Conservation (phyloP, 2,888 invertebrate species). For the Drosophila maculinotata region DNA sequence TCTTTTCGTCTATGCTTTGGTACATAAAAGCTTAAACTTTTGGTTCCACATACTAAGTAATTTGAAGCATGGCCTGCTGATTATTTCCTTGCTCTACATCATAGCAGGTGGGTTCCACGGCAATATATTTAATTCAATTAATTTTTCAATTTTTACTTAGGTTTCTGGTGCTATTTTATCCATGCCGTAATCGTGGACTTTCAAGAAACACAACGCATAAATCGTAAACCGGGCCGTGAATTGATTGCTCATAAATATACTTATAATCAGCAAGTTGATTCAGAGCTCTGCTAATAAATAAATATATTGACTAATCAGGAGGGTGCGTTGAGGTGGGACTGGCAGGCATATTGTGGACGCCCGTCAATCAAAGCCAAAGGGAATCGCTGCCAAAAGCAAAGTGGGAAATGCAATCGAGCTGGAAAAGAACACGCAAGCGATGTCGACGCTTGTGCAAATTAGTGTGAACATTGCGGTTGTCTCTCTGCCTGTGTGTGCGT, state of each 20-base stretch:
- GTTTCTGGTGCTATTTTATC: slow-evolving; percentile 52
- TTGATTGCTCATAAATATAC: not conserved
- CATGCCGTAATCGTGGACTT: slow-evolving; percentile 44
- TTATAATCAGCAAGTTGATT: not conserved
- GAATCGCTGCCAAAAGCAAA: slow-evolving; percentile 28
- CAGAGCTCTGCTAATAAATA: not conserved
- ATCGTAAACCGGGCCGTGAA: not conserved
- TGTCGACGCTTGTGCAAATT: slow-evolving; percentile 65
- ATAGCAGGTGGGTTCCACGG: slow-evolving; percentile 44
- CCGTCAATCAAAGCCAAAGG: slow-evolving; percentile 22
- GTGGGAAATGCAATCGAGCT: slow-evolving; percentile 70
- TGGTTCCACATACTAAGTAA: not conserved
- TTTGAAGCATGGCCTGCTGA: accelerated
- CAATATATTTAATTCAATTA: no score
- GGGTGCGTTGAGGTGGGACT: no score
- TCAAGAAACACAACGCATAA: slow-evolving; percentile 9
- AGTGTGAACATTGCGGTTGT: slow-evolving; percentile 71
- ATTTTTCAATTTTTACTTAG: slow-evolving; percentile 17
- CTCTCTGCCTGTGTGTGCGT: not conserved
- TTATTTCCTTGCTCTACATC: slow-evolving; percentile 8
- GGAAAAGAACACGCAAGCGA: slow-evolving; percentile 57
- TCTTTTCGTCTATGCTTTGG: slow-evolving; percentile 41
- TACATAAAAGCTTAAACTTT: slow-evolving; percentile 23
- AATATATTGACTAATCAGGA: not conserved
- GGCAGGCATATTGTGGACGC: slow-evolving; percentile 6